Conservation (phyloP, 2,797 vertebrate genomes). For the Uromys caudimaculatus region DNA sequence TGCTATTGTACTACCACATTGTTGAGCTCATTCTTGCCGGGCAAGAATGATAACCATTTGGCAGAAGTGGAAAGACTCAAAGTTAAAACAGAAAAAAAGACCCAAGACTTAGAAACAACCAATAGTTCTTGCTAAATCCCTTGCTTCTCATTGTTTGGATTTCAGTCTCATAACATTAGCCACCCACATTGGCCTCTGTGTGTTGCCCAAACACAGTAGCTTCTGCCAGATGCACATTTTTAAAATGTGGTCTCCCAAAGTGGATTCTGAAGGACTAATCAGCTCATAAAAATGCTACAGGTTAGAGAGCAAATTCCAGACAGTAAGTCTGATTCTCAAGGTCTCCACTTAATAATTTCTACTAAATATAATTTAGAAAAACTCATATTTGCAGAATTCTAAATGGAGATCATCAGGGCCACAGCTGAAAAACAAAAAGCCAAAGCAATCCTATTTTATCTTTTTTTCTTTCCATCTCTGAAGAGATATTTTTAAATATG, state of each 20-base stretch:
- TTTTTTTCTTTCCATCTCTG: conserved; percentile 41
- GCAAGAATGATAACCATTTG: conserved; percentile 19
- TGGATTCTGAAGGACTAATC: conserved; percentile 63
- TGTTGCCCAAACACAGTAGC: conserved; percentile 42
- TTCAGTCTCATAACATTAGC: conserved; percentile 50
- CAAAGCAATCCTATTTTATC: conserved; percentile 34
- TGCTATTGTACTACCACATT: neutral
- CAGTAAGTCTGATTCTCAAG: conserved; percentile 55
- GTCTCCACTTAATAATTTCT: conserved; percentile 63
- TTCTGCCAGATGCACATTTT: conserved; percentile 28
- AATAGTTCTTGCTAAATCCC: conserved; percentile 52
- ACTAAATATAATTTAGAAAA: conserved; percentile 66
- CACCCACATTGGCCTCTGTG: conserved; percentile 46
- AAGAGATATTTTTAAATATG: conserved; percentile 53
- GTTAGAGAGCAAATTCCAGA: conserved; percentile 77
- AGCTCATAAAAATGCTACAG: conserved; percentile 67
- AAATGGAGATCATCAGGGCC: conserved; percentile 34
- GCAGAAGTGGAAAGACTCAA: conserved; percentile 13
- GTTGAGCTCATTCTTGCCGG: conserved; percentile 10
- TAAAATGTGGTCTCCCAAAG: conserved; percentile 57
- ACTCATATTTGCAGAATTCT: conserved; percentile 31
- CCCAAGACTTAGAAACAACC: conserved; percentile 36
- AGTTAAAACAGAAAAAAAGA: neutral
- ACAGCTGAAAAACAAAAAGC: conserved; percentile 24
- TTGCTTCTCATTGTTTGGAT: conserved; percentile 41